A percentile compares a stretch with the other conserved stretches of the same genome.
Evolutionary conservation across 1,140 invertebrate genomes (phyloP).

Genomic region (Cydia amplana): DNA sequence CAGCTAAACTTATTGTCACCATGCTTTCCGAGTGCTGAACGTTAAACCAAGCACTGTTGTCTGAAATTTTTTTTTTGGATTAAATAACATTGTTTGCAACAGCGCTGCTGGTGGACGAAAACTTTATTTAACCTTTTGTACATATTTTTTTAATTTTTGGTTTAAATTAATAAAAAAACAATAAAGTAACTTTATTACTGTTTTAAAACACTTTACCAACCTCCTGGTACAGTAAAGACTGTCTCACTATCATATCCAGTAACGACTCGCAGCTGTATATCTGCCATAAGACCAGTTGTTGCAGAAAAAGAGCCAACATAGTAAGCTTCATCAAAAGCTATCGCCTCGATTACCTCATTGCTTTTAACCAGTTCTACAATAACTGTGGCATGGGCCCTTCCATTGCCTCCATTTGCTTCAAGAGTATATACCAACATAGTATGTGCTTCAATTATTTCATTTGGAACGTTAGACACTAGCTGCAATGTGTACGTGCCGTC

Average conservation of each 20-base stretch:
- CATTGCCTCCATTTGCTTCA: slow-evolving; percentile 26
- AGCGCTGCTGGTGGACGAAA: not conserved
- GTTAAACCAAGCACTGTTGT: not conserved
- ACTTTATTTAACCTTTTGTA: not conserved
- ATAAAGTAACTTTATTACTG: too few relatives aligned
- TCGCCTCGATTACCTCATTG: not conserved
- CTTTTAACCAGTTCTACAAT: slow-evolving; percentile 32
- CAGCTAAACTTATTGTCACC: slow-evolving; percentile 22
- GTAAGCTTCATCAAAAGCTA: slow-evolving; percentile 21
- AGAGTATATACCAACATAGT: slow-evolving; percentile 20
- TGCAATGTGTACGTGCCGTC: slow-evolving; percentile 8
- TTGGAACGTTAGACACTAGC: slow-evolving; percentile 1
- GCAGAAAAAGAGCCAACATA: slow-evolving; percentile 28
- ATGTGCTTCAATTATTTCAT: slow-evolving; percentile 16
- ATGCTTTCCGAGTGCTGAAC: not conserved
- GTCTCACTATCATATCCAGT: not conserved
- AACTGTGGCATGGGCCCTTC: slow-evolving; percentile 14
- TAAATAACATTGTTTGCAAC: not conserved
- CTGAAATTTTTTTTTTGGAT: not conserved
- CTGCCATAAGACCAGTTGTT: slow-evolving; percentile 3
- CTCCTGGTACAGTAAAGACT: slow-evolving; percentile 35
- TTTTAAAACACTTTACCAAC: not conserved
- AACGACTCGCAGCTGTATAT: not conserved
- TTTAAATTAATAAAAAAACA: not conserved
- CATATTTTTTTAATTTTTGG: not conserved